Base-by-base conservation (phyloP, 1,140 invertebrate genomes). In the Drosophila albomicans region DNA sequence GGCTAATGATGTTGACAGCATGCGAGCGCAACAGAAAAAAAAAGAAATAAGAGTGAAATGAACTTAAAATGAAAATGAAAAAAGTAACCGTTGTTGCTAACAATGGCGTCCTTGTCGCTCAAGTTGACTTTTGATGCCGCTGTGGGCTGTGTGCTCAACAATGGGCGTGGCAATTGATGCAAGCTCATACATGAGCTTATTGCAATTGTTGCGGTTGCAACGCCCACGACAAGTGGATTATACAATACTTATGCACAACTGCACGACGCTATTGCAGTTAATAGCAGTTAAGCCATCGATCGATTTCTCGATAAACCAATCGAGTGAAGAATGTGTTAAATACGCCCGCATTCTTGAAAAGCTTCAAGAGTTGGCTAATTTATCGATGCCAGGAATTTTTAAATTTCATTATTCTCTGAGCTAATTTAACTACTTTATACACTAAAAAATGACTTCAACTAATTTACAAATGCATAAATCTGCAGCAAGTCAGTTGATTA, bases 1-100 rank as follows among this genome's bases (percentile, higher is more conserved):
- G 64, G 75, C 84, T 86, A 79, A 87, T 86, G 79, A 87, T 79
- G 79, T 82, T 86, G 84, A 88, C 84, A 79, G 54, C n/a, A 4
- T 35, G 41, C 11, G 25, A 8, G 20, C 38, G 13, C 2, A 28
- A 52, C 7, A 10, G 35, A 7, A 10, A 32, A 5, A 32, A 32
- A 32, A 5, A 8, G 32, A 32, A 32, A 32, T 8, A 7, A 32
- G 32, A 32, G 32, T 7, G 32, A 32, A 32, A 32, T 5, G 7
- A 32, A 32, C 32, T 32, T 8, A 63, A 35, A 13, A 7, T 13
- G 15, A 48, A 56, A 28, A n/a, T 28, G 16, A 30, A 10, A 59
- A 13, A 51, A 64, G n/a, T 5, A 63, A 16, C 49, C 59, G 49
- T 75, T 71, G 49, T 75, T 71, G 80, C 57, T 70, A 81, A 81